Conservation (phyloP, 2,888 invertebrate species). For the Drosophila mulleri region DNA sequence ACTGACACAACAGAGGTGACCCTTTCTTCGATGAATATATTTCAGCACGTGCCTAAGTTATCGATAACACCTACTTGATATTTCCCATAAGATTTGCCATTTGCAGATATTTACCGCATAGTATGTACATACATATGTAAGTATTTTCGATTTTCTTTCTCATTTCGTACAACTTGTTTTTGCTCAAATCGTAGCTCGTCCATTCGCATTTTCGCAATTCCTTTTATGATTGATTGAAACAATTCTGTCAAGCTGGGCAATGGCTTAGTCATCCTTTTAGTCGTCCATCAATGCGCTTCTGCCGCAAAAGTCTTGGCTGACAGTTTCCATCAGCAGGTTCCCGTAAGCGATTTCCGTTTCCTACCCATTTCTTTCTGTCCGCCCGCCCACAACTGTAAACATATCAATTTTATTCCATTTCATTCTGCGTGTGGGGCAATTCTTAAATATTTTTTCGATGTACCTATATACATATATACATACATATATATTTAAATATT, state of each 20-base stretch:
- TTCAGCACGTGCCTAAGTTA: not conserved
- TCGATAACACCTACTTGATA: no score
- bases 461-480: not conserved
- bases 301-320: constrained; percentile 24
- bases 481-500: constrained; percentile 3
- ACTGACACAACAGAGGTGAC: not conserved
- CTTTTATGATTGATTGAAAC: constrained; percentile 57
- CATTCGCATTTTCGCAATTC: constrained; percentile 23
- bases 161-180: constrained; percentile 22
- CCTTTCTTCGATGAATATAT: no score
- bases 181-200: constrained; percentile 32
- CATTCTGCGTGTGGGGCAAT: not conserved
- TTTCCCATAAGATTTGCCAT: no score
- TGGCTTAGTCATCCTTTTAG: constrained; percentile 22
- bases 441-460: not conserved
- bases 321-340: constrained; percentile 54
- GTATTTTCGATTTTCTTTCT: not conserved
- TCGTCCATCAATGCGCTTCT: constrained; percentile 54
- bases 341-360: constrained; percentile 25
- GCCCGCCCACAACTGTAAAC: constrained; percentile 28
- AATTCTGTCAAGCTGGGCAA: constrained; percentile 43
- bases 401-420: constrained; percentile 38
- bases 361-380: constrained; percentile 6
- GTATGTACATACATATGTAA: no score
- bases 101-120: no score